Base-by-base conservation (phyloP, 2,888 invertebrate species). In the Polietes domitor region DNA sequence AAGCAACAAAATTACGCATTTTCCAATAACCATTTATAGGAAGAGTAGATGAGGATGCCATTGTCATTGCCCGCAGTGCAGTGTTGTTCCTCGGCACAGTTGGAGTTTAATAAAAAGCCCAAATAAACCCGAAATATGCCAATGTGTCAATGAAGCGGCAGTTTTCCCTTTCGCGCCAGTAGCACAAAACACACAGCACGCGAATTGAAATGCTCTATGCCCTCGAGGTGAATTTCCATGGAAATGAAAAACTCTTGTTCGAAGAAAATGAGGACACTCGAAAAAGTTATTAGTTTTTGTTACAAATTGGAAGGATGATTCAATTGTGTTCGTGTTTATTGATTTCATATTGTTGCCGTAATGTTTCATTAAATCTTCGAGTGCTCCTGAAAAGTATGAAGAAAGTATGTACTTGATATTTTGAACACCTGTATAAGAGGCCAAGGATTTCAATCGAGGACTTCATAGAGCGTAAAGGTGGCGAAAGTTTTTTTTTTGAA, bases 401-500 rank as follows among this genome's bases (percentile, higher is more conserved):
- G 63, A 32, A 32, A 32, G 17, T 68, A 12, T 12, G 24, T 43
- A 68, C 43, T 68, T 68, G 24, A 68, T 15, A 68, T 68, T 12
- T 21, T 43, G 68, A 68, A 43, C 68, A 68, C 43, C 41, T 68
- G 68, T 24, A 68, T 1, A 24, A 24, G 58, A 58, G 26, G 9
- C 1, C 21, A 37, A 61, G 12, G 17, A 61, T 61, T 55, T n/a
- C n/a, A n/a, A n/a, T 6, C 15, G 37, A 41, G 21, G 24, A 68
- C 1, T 43, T 41, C 43, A 24, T 9, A 37, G 37, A 37, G 12
- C 24, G 26, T 2, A 82, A 86, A 89, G 87, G 90, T 89, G 87
- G 87, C 88, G 88, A 88, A 88, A 88, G 88, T 88, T 86, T 80
- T 87, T 85, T 88, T 86, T 80, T 87, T 85, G 73, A 80, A 83